Evolutionary conservation across 92 coral and sea anemone species (phyloP), one percentile per base, ranked within the genome.

Genomic region (Porites rus): DNA sequence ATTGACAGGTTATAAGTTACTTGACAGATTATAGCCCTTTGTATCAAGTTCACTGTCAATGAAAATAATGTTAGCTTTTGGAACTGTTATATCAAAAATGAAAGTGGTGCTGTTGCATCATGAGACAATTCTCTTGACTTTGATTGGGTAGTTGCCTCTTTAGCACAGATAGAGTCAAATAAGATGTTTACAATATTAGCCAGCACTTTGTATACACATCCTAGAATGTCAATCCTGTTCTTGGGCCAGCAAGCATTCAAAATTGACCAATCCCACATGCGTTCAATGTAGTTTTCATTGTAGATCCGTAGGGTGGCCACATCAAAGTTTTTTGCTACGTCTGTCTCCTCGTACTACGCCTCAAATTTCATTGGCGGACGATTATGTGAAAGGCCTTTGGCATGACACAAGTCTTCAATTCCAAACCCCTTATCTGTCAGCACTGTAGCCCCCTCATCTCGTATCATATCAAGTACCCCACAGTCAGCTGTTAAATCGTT

Each of bases 401-500:
- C 24, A 71, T 67, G 90, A 63, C 90, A 86, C 58, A 86, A 51
- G 77, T 78, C 89, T 70, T 77, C 54, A 22, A 78, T 77, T 16
- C 89, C 89, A 86, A 86, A 78, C 51, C 84, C 84, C 62, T 86
- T 86, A 77, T 90, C 90, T 11, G 91, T 86, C 18, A 91, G 82
- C 16, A 87, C 94, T 72, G 89, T 78, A 59, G 80, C 65, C 6
- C 91, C 94, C 53, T 78, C 74, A 38, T 91, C 94, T 67, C 85
- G 24, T 46, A 82, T 76, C 88, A 91, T 82, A 54, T 86, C 88
- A 24, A 87, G 87, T 21, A 90, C 90, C 20, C 90, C 90, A 52
- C 90, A 90, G 69, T 90, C 85, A n/a, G 61, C 83, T 67, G 90
- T 90, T 52, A 90, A 86, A 60, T 86, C 91, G 38, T 82, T 86